phyloP scores from a whole-genome alignment of 2,888 invertebrate genomes.

The Coenonympha glycerion region DNA sequence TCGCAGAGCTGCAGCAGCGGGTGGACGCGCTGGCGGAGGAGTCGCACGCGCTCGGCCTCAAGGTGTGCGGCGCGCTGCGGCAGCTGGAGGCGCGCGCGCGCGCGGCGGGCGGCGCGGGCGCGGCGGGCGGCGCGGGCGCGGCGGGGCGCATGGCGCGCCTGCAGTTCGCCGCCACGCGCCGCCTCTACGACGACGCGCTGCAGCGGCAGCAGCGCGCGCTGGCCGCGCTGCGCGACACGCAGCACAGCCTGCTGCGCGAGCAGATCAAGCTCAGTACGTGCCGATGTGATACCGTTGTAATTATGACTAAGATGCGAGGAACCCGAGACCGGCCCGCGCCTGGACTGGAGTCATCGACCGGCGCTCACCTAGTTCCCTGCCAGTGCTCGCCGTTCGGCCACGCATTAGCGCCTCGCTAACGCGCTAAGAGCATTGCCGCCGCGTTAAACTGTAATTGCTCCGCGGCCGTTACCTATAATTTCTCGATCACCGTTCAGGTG shows the following conservation, averaged over 20 bases:
- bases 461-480: no score
- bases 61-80: slow-evolving; percentile 73
- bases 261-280: slow-evolving; percentile 74
- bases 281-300: neutral
- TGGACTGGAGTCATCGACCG: neutral
- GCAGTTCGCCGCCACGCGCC: slow-evolving; percentile 59
- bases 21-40: slow-evolving; percentile 74
- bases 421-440: no score
- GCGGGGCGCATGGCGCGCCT: slow-evolving; percentile 62
- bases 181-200: slow-evolving; percentile 48
- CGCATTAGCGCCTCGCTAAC: no score
- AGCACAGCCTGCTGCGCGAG: slow-evolving; percentile 70
- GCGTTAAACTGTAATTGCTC: no score
- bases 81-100: slow-evolving; percentile 53
- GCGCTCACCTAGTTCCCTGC: neutral
- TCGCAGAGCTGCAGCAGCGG: slow-evolving; percentile 78
- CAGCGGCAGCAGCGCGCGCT: slow-evolving; percentile 69
- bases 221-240: slow-evolving; percentile 67
- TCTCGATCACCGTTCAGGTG: no score
- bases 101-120: slow-evolving; percentile 40
- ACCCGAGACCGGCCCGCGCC: neutral
- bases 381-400: no score
- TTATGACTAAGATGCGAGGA: neutral
- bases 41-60: slow-evolving; percentile 69
- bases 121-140: slow-evolving; percentile 49